phyloP scores from a whole-genome alignment of 1,140 invertebrate species.

The Aphelinus certus region DNA sequence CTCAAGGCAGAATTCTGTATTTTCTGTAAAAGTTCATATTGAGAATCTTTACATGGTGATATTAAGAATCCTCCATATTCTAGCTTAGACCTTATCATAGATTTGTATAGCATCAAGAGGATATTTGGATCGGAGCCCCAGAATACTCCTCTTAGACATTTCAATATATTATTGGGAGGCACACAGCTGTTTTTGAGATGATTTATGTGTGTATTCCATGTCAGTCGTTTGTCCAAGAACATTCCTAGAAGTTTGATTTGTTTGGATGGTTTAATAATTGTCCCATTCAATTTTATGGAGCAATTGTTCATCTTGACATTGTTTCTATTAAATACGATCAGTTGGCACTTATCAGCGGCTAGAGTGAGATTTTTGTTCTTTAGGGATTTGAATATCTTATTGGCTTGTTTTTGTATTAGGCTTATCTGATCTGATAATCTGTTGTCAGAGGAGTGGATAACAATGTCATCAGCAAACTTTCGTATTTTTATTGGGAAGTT shows the following conservation, averaged over 20 bases:
- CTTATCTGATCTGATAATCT: neutral
- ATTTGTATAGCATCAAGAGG: conserved; percentile 16
- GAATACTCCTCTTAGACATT: conserved; percentile 20
- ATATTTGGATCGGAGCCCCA: conserved; percentile 23
- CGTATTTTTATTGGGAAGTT: neutral
- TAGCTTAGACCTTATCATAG: conserved; percentile 19
- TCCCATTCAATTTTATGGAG: conserved; percentile 3
- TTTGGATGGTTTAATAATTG: neutral
- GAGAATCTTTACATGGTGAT: neutral
- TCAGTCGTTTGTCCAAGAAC: conserved; percentile 10
- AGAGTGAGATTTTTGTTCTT: conserved; percentile 12
- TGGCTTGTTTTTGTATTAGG: too few relatives aligned
- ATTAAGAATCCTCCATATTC: conserved; percentile 28
- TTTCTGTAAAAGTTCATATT: neutral
- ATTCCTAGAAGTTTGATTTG: conserved; percentile 25
- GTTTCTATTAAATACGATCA: conserved; percentile 29
- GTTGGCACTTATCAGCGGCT: conserved; percentile 6
- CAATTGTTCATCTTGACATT: neutral
- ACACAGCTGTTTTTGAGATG: conserved; percentile 1
- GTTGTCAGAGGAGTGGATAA: neutral
- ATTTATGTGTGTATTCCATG: conserved; percentile 21
- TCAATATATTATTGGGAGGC: conserved; percentile 3
- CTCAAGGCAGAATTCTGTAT: conserved; percentile 19
- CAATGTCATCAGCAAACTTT: conserved; percentile 35
- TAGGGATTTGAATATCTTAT: neutral